Evolutionary conservation across 2,113 vertebrate species (phyloP).

Genomic region (Ochotona curzoniae): DNA sequence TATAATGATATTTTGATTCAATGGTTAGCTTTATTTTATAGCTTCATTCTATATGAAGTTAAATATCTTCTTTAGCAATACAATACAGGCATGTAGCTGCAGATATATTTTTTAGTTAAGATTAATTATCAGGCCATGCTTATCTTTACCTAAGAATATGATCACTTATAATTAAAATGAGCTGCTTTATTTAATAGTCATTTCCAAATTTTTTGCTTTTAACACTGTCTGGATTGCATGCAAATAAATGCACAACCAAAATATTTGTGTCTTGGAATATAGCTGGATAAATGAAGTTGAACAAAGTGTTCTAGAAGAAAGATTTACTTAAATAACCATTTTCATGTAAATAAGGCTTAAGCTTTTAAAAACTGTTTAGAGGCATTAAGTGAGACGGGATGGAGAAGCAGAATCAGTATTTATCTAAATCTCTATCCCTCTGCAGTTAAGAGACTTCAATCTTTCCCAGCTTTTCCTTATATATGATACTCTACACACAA

Average conservation of each 20-base stretch:
- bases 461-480: not conserved
- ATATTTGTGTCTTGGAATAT: not conserved
- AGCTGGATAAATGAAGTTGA: not conserved
- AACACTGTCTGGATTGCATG: not conserved
- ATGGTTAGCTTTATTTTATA: conserved; percentile 17
- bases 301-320: not conserved
- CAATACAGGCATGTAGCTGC: not conserved
- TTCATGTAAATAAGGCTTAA: not conserved
- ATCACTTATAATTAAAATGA: not conserved
- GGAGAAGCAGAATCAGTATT: not conserved
- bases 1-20: not conserved
- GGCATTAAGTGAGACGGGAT: not conserved
- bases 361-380: conserved; percentile 34
- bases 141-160: not conserved
- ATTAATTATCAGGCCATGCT: not conserved
- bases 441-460: not conserved
- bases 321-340: conserved; percentile 37
- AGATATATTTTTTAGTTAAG: conserved; percentile 20
- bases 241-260: conserved; percentile 25
- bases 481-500: not conserved
- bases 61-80: conserved; percentile 6
- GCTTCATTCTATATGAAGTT: not conserved
- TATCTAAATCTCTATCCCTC: not conserved
- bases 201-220: conserved; percentile 19
- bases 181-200: conserved; percentile 1